Evolutionary conservation across 2,113 vertebrate species (phyloP).

Genomic region (Tympanuchus pallidicinctus): DNA sequence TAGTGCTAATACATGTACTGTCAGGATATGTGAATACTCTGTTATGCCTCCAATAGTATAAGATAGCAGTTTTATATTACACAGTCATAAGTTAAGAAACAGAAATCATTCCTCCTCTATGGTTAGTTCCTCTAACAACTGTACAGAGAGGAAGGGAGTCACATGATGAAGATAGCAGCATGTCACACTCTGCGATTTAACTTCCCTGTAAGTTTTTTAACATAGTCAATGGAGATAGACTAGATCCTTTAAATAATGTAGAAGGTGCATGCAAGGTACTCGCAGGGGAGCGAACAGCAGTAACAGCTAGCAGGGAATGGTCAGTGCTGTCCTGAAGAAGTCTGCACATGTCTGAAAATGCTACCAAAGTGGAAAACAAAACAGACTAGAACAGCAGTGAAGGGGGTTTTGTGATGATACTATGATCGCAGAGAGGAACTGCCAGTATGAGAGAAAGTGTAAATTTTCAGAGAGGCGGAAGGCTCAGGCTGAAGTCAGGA

Average conservation of each 20-base stretch:
- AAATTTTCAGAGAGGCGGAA: not conserved
- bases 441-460: not conserved
- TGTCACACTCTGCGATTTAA: not conserved
- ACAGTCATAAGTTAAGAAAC: not conserved
- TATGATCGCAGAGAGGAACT: not conserved
- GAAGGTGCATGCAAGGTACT: not conserved
- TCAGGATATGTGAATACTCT: not conserved
- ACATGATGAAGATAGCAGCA: not conserved
- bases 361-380: not conserved
- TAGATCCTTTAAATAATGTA: not conserved
- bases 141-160: not conserved
- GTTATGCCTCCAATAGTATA: not conserved
- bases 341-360: not conserved
- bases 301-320: not conserved
- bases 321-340: not conserved
- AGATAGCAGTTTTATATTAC: not conserved
- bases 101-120: not conserved
- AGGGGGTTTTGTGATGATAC: not conserved
- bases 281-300: not conserved
- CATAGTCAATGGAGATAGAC: not conserved
- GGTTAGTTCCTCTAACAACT: not conserved
- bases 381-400: not conserved
- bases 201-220: not conserved
- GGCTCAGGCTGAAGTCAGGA: not conserved
- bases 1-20: not conserved